Evolutionary conservation across 2,113 vertebrate genomes (phyloP), one percentile per base, ranked within the genome.

Genomic region (Sprattus sprattus): DNA sequence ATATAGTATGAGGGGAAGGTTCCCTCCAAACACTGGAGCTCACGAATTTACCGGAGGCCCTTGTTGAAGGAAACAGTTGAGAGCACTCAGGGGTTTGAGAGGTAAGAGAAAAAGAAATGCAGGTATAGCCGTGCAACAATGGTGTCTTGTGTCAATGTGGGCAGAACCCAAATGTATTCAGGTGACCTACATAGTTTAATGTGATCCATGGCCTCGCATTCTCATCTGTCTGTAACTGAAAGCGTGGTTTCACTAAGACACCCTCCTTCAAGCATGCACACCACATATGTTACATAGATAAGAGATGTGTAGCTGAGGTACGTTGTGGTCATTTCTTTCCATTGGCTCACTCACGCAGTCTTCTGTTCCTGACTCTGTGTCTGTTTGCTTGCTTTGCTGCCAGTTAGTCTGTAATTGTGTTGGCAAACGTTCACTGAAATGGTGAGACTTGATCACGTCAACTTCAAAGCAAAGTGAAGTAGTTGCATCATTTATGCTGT

Each of bases 151-250:
- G 78, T 90, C 87, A 84, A 25, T 83, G 32, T 85, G 85, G 85
- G 71, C 54, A 86, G 75, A 88, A 85, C 87, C 67, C 60, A 83
- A 81, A 86, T 25, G 78, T 84, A 83, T 86, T 89, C 47, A 88
- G 82, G 78, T 88, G 88, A 88, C 86, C 87, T 86, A 87, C 85
- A 91, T 84, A 88, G 85, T 90, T 88, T 87, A 87, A 86, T 81
- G 82, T 86, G 88, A 88, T 90, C 85, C 78, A 82, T 84, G 54
- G 85, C 78, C 85, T 81, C 86, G 39, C 75, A 85, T 86, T 88
- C 84, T 88, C 80, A 49, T 86, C 82, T 88, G 85, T 82, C 84
- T n/a, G 89, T 87, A 90, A 90, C 75, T 57, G 86, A 89, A 88
- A 89, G 46, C 85, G 71, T 78, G 71, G 25, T 78, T 78, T 78